phyloP scores from a whole-genome alignment of 2,888 invertebrate species.

The Ectemnius lituratus region DNA sequence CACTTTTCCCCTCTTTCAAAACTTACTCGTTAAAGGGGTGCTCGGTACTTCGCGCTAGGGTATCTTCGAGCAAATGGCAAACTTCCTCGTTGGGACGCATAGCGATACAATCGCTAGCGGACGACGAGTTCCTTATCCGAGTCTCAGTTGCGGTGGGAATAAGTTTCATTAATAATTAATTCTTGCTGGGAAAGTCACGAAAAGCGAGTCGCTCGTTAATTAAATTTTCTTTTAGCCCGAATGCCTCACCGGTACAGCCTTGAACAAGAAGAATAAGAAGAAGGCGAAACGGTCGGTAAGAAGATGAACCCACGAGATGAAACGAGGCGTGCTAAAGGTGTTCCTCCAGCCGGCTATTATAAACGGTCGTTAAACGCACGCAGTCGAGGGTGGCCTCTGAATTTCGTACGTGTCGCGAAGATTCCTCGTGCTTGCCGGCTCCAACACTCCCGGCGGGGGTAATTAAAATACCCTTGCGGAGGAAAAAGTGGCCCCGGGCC shows the following conservation, averaged over 20 bases:
- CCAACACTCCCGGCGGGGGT: constrained; percentile 23
- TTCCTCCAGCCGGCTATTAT: constrained; percentile 32
- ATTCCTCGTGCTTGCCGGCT: constrained; percentile 5
- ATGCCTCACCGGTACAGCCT: no score
- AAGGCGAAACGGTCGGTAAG: constrained; percentile 20
- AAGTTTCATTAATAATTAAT: constrained; percentile 26
- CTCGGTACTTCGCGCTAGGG: no score
- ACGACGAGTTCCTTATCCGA: no score
- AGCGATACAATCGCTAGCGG: no score
- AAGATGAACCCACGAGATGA: constrained; percentile 15
- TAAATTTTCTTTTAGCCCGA: constrained; percentile 43
- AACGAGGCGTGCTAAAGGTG: not conserved
- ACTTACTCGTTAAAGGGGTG: no score
- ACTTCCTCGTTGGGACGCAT: no score
- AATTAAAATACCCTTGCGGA: constrained; percentile 34
- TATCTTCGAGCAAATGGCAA: no score
- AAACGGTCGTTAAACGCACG: constrained; percentile 47
- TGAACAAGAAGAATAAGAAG: no score
- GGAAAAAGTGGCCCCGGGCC: not conserved
- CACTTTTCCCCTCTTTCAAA: no score
- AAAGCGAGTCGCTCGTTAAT: constrained; percentile 33
- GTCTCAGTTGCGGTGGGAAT: no score
- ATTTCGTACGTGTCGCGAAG: constrained; percentile 35
- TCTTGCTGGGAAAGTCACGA: not conserved
- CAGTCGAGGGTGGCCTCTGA: constrained; percentile 29